Base-by-base conservation (phyloP, 23 tunicate genomes). In the Diplosoma virens region DNA sequence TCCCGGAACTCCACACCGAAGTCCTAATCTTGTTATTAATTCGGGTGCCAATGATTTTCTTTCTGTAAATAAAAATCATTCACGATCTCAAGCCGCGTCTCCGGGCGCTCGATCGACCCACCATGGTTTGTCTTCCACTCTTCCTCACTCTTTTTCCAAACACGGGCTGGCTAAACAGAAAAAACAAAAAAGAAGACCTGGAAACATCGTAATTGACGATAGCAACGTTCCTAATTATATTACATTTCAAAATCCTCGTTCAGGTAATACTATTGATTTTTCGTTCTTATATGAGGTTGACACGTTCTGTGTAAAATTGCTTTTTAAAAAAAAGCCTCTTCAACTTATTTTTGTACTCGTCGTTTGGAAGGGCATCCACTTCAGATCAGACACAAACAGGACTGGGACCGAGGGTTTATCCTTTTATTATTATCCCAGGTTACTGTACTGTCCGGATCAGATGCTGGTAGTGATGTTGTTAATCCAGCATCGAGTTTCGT, bases 41-140 rank as follows among this genome's bases (percentile, higher is more conserved):
- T 3, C 70, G 47, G 25, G 37, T 58, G 26, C 79, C 26, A 58
- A 37, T 31, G 34, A 56, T 16, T 33, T 22, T 23, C 32, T 55
- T 3, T 23, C 79, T 3, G 34, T 65, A 14, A 50, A 25, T 11
- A 65, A 78, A 21, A 26, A 47, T 0, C 26, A 37, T 32, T 46
- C 80, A 0, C 82, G 78, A 3, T 70, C 73, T 34, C 71, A 79
- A 1, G 77, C 73, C 14, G 63, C 84, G 25, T 73, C 93, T 0
- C 67, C 82, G n/a, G 89, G 89, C 7, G 67, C 56, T 67, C 74
- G 76, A 65, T 18, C 67, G 18, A 58, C 22, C 22, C 31, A 27
- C 45, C 81, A 78, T 34, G 80, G 93, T 55, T 32, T 86, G 7
- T 47, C 93, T 18, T 86, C 96, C 23, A 73, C 85, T 32, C 80